Evolutionary conservation across 2,113 vertebrate genomes (phyloP), one percentile per base, ranked within the genome.

Genomic region (Macquaria australasica): DNA sequence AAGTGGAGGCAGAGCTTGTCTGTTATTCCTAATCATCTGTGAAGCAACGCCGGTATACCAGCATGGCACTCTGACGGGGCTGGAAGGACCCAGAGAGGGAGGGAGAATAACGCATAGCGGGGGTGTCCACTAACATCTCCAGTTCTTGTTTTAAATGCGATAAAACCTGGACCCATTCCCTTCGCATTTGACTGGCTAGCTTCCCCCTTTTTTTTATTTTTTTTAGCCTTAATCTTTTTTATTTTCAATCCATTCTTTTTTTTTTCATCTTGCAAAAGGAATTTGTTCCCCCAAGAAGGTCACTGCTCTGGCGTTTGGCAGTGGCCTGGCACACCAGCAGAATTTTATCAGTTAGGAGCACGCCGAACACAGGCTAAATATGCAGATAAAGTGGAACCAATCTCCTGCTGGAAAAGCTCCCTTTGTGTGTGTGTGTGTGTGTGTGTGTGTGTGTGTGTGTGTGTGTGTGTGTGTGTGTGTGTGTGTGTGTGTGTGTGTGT

Each of bases 261-360:
- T 58, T 63, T 37, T 69, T 70, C 62, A 10, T 85, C 31, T 68
- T 89, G 81, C 84, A 80, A 87, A 91, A 88, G 51, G 45, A 90
- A 90, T 92, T 87, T 94, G 73, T 82, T 78, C 48, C 60, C 59
- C 63, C 34, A 78, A 89, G 91, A 93, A 95, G 91, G 93, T 94
- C 82, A 93, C 55, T 85, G 80, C 79, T 89, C 86, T 86, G 68
- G 90, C 64, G 55, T 87, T 92, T 93, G 88, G 86, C 87, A 86
- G 73, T 66, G 62, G 74, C 75, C 78, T 80, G 81, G 89, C 88
- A 91, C 84, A 85, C 91, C 80, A 83, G 85, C 91, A 90, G 89
- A 81, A 89, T 93, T 91, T 91, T 94, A 94, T 95, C 94, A 93
- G 86, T 94, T 88, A 87, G 82, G 45, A 83, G 71, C 90, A 93